Percentiles rank a stretch among this genome's conserved stretches.
phyloP scores from a whole-genome alignment of 2,797 vertebrate genomes.

The Linurgus olivaceus region DNA sequence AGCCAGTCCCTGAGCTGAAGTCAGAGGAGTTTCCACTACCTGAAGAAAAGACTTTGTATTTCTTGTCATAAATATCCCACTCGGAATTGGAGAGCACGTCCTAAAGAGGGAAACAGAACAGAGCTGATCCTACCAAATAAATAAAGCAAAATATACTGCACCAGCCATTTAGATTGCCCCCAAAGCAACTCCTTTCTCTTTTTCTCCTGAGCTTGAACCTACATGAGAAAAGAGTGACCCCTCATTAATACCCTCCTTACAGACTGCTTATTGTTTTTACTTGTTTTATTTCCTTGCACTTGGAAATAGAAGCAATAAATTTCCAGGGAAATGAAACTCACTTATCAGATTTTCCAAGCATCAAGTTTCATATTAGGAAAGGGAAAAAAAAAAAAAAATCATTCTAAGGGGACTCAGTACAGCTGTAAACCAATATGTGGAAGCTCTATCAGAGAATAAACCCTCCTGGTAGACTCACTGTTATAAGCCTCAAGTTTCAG shows the following conservation, averaged over 20 bases:
- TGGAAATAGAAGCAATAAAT: slow-evolving; percentile 79
- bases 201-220: slow-evolving; percentile 41
- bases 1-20: neutral
- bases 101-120: neutral
- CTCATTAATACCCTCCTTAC: slow-evolving; percentile 68
- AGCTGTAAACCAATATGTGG: slow-evolving; percentile 74
- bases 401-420: slow-evolving; percentile 66
- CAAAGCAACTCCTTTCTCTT: slow-evolving; percentile 26
- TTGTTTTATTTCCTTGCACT: slow-evolving; percentile 72
- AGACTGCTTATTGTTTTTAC: slow-evolving; percentile 76
- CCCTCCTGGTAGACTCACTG: neutral
- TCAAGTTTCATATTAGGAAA: slow-evolving; percentile 79
- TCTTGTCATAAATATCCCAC: neutral
- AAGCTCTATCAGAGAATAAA: slow-evolving; percentile 67
- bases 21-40: neutral
- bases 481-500: slow-evolving; percentile 33
- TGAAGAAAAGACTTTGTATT: neutral
- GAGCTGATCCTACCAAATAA: slow-evolving; percentile 7
- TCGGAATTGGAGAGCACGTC: neutral
- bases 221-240: slow-evolving; percentile 65
- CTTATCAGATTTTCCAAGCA: slow-evolving; percentile 81
- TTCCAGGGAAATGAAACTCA: slow-evolving; percentile 81
- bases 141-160: slow-evolving; percentile 32
- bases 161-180: slow-evolving; percentile 15
- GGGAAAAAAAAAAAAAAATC: slow-evolving; percentile 24